These are phyloP conservation scores for Drosophila subsilvestris DNA, from an alignment of 2,888 invertebrate species.

Conservation along the genomic window DNA sequence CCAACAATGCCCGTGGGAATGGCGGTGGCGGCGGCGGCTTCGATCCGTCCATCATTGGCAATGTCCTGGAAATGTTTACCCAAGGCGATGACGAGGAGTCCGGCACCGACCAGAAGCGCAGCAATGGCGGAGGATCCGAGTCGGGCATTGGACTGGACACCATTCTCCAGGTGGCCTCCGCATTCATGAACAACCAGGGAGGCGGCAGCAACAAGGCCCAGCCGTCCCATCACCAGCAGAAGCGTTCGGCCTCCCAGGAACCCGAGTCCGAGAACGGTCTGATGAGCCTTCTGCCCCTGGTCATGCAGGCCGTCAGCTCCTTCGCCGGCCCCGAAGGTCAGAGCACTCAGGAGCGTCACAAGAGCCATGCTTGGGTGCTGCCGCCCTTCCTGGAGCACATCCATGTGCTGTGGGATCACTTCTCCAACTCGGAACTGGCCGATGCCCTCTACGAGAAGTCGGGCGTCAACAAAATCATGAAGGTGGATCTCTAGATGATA, in stretches of 20 bases:
- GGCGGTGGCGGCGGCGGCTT: conserved; percentile 84
- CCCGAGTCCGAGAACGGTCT: conserved; percentile 74
- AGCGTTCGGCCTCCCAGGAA: conserved; percentile 64
- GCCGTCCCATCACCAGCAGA: conserved; percentile 66
- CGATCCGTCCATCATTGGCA: conserved; percentile 86
- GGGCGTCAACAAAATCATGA: conserved; percentile 88
- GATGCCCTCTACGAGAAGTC: conserved; percentile 90
- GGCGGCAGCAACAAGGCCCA: conserved; percentile 66
- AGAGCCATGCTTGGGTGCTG: conserved; percentile 89
- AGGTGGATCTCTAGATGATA: conserved; percentile 75
- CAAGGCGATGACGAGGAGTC: conserved; percentile 71
- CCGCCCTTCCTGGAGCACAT: conserved; percentile 89
- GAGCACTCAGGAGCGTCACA: conserved; percentile 87
- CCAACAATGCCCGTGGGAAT: conserved; percentile 74
- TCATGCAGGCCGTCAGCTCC: conserved; percentile 88
- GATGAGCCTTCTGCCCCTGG: conserved; percentile 87
- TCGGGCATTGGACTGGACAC: conserved; percentile 85
- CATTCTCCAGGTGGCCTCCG: conserved; percentile 86
- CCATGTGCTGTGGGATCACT: conserved; percentile 91
- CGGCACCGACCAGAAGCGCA: conserved; percentile 55
- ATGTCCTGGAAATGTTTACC: conserved; percentile 86
- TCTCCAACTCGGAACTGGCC: conserved; percentile 91
- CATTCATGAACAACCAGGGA: conserved; percentile 84
- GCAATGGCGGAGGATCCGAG: conserved; percentile 70
- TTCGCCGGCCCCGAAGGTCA: conserved; percentile 87